Evolutionary conservation across 2,888 invertebrate genomes (phyloP).

Genomic region (Tetragonula carbonaria): DNA sequence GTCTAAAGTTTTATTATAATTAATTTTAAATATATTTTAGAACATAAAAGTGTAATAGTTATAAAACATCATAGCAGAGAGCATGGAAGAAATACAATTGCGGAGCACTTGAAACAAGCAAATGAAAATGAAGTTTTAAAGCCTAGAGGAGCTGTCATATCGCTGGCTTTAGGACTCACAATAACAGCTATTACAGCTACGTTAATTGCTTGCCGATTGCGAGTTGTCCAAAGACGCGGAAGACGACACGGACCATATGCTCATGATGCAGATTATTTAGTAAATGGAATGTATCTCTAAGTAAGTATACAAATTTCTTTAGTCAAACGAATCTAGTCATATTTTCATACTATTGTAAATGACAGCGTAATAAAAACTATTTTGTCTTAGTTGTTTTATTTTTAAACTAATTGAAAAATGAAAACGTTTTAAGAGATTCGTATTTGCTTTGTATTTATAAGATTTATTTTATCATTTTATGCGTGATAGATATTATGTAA

Average conservation of each 20-base stretch:
- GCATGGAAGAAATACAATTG: slow-evolving; percentile 61
- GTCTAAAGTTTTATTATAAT: neutral
- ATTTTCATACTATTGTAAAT: slow-evolving; percentile 58
- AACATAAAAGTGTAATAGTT: slow-evolving; percentile 60
- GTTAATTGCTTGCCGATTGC: slow-evolving; percentile 92
- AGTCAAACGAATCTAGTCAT: slow-evolving; percentile 26
- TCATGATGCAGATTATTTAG: slow-evolving; percentile 98
- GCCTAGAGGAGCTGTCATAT: slow-evolving; percentile 92
- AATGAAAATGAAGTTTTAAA: slow-evolving; percentile 81
- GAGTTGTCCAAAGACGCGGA: slow-evolving; percentile 91
- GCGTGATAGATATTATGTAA: slow-evolving; percentile 33
- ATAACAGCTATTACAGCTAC: slow-evolving; percentile 92
- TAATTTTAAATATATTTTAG: slow-evolving; percentile 26
- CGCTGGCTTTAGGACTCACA: slow-evolving; percentile 91
- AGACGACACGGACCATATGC: slow-evolving; percentile 92
- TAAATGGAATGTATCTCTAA: slow-evolving; percentile 99
- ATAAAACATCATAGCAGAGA: slow-evolving; percentile 60
- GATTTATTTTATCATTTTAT: neutral
- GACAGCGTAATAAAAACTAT: neutral
- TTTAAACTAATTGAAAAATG: slow-evolving; percentile 8
- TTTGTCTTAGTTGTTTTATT: slow-evolving; percentile 17
- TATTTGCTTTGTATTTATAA: slow-evolving; percentile 12
- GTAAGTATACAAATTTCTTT: slow-evolving; percentile 50
- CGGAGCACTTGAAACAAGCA: slow-evolving; percentile 77
- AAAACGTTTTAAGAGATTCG: neutral